Conservation (phyloP, 2,888 invertebrate species). For the Orchesellides sinensis region DNA sequence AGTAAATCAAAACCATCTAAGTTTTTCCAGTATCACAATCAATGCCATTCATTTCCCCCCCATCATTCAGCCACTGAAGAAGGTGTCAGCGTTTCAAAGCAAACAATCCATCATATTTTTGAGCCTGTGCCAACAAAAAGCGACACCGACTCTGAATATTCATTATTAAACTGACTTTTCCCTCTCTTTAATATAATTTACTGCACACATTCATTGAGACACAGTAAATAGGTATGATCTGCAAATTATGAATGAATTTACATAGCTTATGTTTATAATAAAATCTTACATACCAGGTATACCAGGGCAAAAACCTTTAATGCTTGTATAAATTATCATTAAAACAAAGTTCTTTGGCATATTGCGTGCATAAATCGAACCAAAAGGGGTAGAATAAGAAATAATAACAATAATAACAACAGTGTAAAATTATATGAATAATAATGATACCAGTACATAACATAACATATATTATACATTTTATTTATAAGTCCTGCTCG, state of each 20-base stretch:
- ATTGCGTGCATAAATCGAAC: constrained; percentile 43
- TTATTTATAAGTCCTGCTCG: no score
- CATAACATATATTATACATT: background rate
- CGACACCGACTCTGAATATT: no score
- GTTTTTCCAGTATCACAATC: no score
- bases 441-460: background rate
- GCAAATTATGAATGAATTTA: constrained; percentile 6
- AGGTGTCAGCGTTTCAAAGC: constrained; percentile 50
- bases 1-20: no score
- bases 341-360: constrained; percentile 50
- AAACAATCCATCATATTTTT: constrained; percentile 40
- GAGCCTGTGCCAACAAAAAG: constrained; percentile 61
- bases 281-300: constrained; percentile 4
- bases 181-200: constrained; percentile 43
- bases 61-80: constrained; percentile 49
- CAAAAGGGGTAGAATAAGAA: constrained; percentile 22
- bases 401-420: constrained; percentile 33
- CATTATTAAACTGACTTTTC: no score
- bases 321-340: background rate
- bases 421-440: constrained; percentile 9
- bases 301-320: constrained; percentile 30
- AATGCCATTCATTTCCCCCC: constrained; percentile 6
- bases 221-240: constrained; percentile 21
- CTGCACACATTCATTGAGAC: constrained; percentile 17
- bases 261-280: constrained; percentile 36